Evolutionary conservation across 2,797 vertebrate genomes (phyloP), one percentile per base, ranked within the genome.

Genomic region (Emys orbicularis): DNA sequence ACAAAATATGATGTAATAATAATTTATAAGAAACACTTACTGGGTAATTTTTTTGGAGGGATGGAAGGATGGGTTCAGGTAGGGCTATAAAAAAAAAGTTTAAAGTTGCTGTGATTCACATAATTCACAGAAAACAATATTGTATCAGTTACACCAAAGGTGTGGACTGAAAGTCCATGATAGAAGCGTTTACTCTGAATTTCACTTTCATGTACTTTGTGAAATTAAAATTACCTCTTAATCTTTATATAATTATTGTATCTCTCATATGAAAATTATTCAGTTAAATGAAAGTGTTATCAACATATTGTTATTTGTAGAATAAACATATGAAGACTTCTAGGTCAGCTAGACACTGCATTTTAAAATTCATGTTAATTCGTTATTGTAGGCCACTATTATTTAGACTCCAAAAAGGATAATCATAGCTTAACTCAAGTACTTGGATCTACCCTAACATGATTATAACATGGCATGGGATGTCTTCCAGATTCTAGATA

Each of bases 1-100:
- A 97, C 8, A 96, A 93, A 87, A 97, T 31, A 95, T 77, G 88
- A 92, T 83, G 89, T 53, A 97, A 61, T 96, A 98, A 94, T 96
- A 98, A 98, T 97, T 95, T n/a, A 21, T 97, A 98, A 98, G 92
- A 98, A 98, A 97, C 98, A 98, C 99, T 99, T 99, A 99, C 99
- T 97, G 99, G 99, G 96, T 99, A 99, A 93, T 98, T 98, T 98
- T 98, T 99, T 97, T 99, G 99, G 92, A 99, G 99, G 94, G 98
- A 99, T 88, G 99, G 99, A 97, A 99, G 98, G 96, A 99, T 98
- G 76, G 99, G 99, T 97, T 99, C 98, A 95, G 98, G 98, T 95
- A 99, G 98, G 97, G 99, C 99, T 99, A 97, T 80, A 98, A 98
- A 98, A 98, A 98, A 98, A 97, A 97, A 98, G 92, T 97, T 97